Percentiles rank a stretch among this genome's conserved stretches.
Evolutionary conservation across 2,888 invertebrate species (phyloP).

Genomic region (Trissonchulus sp.): DNA sequence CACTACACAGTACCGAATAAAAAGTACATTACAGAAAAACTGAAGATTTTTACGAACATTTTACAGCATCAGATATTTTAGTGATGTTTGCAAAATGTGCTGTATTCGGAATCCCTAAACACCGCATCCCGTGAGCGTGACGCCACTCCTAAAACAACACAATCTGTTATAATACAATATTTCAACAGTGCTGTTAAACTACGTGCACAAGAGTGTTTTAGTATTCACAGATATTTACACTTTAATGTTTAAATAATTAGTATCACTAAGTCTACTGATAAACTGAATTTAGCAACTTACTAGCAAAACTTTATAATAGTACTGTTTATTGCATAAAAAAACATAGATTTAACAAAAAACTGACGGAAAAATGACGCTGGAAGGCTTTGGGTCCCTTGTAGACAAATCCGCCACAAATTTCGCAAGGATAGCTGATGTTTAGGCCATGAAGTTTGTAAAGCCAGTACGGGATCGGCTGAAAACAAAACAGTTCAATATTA

Average conservation of each 20-base stretch:
- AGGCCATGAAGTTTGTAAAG: slow-evolving; percentile 95
- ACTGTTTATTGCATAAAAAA: too few relatives aligned
- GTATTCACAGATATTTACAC: too few relatives aligned
- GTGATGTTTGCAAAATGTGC: slow-evolving; percentile 99
- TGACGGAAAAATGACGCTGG: slow-evolving; percentile 88
- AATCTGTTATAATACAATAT: neutral
- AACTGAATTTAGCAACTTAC: too few relatives aligned
- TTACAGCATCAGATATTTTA: slow-evolving; percentile 92
- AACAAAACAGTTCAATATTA: neutral
- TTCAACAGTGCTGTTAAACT: too few relatives aligned
- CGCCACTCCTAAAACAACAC: slow-evolving; percentile 61
- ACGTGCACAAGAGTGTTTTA: too few relatives aligned
- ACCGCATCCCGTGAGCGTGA: slow-evolving; percentile 83
- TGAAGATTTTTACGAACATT: too few relatives aligned
- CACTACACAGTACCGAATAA: too few relatives aligned
- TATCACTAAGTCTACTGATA: too few relatives aligned
- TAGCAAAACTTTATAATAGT: too few relatives aligned
- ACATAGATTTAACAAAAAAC: too few relatives aligned
- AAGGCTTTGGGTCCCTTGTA: slow-evolving; percentile 99
- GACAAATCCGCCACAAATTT: slow-evolving; percentile 85
- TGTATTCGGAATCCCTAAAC: slow-evolving; percentile 97
- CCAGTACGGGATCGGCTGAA: slow-evolving; percentile 76
- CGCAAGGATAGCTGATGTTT: slow-evolving; percentile 97
- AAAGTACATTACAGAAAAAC: too few relatives aligned
- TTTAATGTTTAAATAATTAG: too few relatives aligned